Conservation (phyloP, 2,113 vertebrate genomes). For the Genyomyrus donnyi region DNA sequence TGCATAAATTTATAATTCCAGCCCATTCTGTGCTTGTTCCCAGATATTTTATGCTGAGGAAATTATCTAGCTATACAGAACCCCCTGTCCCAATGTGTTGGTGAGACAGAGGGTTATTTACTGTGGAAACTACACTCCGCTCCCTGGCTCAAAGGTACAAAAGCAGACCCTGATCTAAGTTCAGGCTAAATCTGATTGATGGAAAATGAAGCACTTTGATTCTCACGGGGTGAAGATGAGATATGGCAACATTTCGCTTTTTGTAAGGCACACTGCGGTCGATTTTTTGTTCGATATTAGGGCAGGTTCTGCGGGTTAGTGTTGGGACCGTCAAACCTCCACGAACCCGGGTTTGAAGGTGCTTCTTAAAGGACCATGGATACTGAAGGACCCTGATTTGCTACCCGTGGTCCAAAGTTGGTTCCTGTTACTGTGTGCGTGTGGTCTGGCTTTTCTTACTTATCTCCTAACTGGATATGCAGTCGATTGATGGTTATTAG, state of each 20-base stretch:
- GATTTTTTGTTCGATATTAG: background rate
- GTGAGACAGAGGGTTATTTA: background rate
- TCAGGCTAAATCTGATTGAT: background rate
- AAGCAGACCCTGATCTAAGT: background rate
- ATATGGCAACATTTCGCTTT: background rate
- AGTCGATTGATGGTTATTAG: background rate
- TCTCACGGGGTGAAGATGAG: background rate
- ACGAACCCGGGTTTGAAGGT: background rate
- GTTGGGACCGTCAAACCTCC: background rate
- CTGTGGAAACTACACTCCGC: background rate
- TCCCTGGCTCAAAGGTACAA: background rate
- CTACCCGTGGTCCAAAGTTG: conserved; percentile 21
- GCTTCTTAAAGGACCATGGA: conserved; percentile 27
- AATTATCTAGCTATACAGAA: background rate
- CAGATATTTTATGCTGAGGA: background rate
- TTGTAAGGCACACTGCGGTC: background rate
- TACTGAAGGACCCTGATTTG: background rate
- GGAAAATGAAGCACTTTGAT: background rate
- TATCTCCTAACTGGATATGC: background rate
- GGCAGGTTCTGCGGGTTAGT: background rate
- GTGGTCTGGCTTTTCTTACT: background rate
- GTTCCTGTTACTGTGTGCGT: background rate
- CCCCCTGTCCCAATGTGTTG: background rate
- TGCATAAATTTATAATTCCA: background rate
- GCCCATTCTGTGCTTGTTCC: background rate